A percentile compares a stretch with the other conserved stretches of the same genome.
phyloP scores from a whole-genome alignment of 2,888 invertebrate genomes.

The Dinocampus coccinellae region DNA sequence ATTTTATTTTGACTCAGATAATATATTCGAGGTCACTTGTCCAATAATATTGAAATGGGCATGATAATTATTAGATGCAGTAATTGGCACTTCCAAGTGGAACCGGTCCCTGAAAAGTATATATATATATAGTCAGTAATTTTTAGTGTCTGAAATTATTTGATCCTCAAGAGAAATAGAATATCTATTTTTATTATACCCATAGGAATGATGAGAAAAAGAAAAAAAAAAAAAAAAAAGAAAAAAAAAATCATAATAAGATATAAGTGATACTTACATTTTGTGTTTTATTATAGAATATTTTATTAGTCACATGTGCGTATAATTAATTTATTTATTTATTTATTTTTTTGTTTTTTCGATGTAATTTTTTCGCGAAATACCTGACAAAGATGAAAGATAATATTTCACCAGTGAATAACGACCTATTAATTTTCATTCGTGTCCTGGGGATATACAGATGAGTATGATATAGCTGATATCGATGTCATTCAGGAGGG shows the following conservation, averaged over 20 bases:
- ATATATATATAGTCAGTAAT: background rate
- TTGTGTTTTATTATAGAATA: background rate
- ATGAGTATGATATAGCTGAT: constrained; percentile 28
- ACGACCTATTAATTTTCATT: constrained; percentile 35
- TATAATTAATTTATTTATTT: background rate
- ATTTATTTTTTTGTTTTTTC: too few species aligned
- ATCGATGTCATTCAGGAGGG: constrained; percentile 28
- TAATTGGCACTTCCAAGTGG: background rate
- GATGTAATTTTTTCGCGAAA: too few species aligned
- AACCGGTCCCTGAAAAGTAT: background rate
- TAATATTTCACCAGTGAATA: constrained; percentile 17
- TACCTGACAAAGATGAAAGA: background rate
- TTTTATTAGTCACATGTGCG: background rate
- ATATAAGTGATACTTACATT: background rate
- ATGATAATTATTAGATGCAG: background rate
- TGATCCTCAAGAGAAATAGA: background rate
- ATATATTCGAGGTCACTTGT: constrained; percentile 3
- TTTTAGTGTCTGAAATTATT: background rate
- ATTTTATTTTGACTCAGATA: background rate
- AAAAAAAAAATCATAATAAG: background rate
- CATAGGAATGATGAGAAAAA: background rate
- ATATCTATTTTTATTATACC: background rate
- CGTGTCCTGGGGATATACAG: constrained; percentile 27
- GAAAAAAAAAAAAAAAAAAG: background rate
- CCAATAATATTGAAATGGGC: constrained; percentile 1